Evolutionary conservation across 35 echinoderm and acorn worm genomes (phyloP).

Genomic region (Holothuria glaberrima): DNA sequence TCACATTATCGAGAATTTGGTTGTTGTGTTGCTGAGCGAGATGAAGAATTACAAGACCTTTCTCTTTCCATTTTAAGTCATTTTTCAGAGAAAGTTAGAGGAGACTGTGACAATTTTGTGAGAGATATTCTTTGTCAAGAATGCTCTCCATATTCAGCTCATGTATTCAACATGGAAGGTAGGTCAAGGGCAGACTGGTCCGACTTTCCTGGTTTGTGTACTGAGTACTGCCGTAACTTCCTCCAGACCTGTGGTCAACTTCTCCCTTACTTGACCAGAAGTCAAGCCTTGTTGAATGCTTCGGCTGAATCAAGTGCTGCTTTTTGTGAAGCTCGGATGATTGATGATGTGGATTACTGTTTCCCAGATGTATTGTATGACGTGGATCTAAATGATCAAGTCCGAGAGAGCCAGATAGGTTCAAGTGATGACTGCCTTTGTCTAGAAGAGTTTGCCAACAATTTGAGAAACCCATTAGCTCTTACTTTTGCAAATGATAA

Average conservation of each 20-base stretch:
- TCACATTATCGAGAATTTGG: conserved; percentile 74
- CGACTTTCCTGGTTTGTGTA: conserved; percentile 84
- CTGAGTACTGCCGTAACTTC: conserved; percentile 73
- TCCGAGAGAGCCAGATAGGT: conserved; percentile 57
- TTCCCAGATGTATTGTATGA: conserved; percentile 76
- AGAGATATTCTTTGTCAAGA: conserved; percentile 92
- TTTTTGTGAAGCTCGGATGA: conserved; percentile 74
- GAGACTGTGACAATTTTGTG: conserved; percentile 60
- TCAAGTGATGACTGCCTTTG: too few species aligned
- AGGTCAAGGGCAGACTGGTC: conserved; percentile 33
- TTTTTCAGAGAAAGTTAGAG: neutral
- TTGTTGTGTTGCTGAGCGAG: conserved; percentile 66
- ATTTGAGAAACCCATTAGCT: conserved; percentile 82
- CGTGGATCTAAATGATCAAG: conserved; percentile 52
- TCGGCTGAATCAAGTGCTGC: conserved; percentile 15
- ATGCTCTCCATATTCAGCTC: conserved; percentile 94
- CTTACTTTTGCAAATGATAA: conserved; percentile 86
- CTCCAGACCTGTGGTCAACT: conserved; percentile 67
- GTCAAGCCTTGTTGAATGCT: conserved; percentile 47
- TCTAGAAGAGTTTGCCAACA: conserved; percentile 95
- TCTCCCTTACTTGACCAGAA: conserved; percentile 65
- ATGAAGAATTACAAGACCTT: conserved; percentile 46
- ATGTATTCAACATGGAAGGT: too few species aligned
- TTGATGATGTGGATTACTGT: too few species aligned
- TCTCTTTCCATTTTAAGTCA: conserved; percentile 25